Percentiles rank a stretch among this genome's conserved stretches.
phyloP scores from a whole-genome alignment of 2,888 invertebrate species.

The Andrena minutula region DNA sequence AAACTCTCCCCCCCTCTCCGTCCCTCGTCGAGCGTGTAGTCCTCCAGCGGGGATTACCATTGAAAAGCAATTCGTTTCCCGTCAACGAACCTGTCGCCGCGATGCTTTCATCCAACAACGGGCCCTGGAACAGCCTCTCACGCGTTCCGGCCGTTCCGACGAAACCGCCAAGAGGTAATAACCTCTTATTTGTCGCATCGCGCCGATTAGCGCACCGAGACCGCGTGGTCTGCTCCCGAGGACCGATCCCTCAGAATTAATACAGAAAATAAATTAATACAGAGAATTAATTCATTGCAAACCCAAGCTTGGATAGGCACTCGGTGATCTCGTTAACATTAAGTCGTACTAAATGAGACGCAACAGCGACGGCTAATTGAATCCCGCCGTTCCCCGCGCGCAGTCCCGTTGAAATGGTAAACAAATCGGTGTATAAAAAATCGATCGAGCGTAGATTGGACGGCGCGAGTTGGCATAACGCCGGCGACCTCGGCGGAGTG shows the following conservation, averaged over 20 bases:
- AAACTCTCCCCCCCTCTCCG: constrained; percentile 28
- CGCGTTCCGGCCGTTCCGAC: background rate
- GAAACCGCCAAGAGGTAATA: constrained; percentile 46
- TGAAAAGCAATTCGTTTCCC: constrained; percentile 73
- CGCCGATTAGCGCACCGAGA: constrained; percentile 56
- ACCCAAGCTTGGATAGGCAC: no score
- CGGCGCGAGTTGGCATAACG: constrained; percentile 21
- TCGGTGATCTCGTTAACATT: no score
- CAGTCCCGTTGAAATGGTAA: background rate
- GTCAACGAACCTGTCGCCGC: constrained; percentile 67
- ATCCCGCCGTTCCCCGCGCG: background rate
- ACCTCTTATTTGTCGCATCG: constrained; percentile 63
- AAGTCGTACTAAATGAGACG: background rate
- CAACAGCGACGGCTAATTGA: background rate
- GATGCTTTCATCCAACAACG: constrained; percentile 43
- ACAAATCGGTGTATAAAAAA: background rate
- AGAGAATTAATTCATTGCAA: background rate
- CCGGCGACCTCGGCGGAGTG: constrained; percentile 2
- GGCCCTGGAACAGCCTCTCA: constrained; percentile 2
- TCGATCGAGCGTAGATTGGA: background rate
- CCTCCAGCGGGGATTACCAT: constrained; percentile 65
- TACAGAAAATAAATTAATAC: background rate
- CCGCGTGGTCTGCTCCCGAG: background rate
- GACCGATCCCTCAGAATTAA: background rate
- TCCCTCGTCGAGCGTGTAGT: constrained; percentile 19